These are phyloP conservation scores for Conus betulinus DNA, from an alignment of 1,140 invertebrate genomes.

Conservation along the genomic window DNA sequence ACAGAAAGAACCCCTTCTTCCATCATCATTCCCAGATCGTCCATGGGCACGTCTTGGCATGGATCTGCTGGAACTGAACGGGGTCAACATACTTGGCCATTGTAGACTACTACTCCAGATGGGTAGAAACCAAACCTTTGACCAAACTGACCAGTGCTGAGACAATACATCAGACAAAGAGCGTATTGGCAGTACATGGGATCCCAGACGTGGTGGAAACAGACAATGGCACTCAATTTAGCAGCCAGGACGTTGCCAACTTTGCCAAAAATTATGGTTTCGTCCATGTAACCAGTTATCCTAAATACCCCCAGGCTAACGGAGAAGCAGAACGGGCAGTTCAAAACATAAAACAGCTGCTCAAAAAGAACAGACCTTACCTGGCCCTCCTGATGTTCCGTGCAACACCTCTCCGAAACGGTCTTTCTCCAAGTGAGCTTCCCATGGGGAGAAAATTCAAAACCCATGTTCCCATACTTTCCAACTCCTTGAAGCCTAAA, in stretches of 20 bases:
- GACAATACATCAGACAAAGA: slow-evolving; percentile 36
- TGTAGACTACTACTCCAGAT: slow-evolving; percentile 52
- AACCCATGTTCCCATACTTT: slow-evolving; percentile 32
- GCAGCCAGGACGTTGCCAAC: background rate
- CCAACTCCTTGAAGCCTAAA: slow-evolving; percentile 17
- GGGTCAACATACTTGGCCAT: slow-evolving; percentile 42
- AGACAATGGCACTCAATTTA: slow-evolving; percentile 52
- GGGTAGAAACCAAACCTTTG: slow-evolving; percentile 31
- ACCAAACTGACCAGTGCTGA: background rate
- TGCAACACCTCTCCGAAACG: slow-evolving; percentile 41
- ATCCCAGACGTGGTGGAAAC: slow-evolving; percentile 47
- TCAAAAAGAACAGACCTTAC: slow-evolving; percentile 44
- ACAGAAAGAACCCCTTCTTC: slow-evolving; percentile 41
- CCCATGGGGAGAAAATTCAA: slow-evolving; percentile 49
- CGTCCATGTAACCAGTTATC: slow-evolving; percentile 46
- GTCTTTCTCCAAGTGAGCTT: slow-evolving; percentile 45
- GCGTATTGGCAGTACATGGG: slow-evolving; percentile 53
- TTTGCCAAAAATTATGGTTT: slow-evolving; percentile 51
- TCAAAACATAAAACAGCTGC: slow-evolving; percentile 50
- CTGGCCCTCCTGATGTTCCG: slow-evolving; percentile 44
- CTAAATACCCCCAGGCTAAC: slow-evolving; percentile 52
- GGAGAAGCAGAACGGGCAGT: slow-evolving; percentile 51
- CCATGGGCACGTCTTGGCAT: slow-evolving; percentile 42
- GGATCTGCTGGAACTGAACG: slow-evolving; percentile 39
- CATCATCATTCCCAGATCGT: slow-evolving; percentile 35